A percentile compares a stretch with the other conserved stretches of the same genome.
These are phyloP conservation scores for Brachionus asplanchnoidis DNA, from an alignment of 1,140 invertebrate species.

Conservation along the genomic window DNA sequence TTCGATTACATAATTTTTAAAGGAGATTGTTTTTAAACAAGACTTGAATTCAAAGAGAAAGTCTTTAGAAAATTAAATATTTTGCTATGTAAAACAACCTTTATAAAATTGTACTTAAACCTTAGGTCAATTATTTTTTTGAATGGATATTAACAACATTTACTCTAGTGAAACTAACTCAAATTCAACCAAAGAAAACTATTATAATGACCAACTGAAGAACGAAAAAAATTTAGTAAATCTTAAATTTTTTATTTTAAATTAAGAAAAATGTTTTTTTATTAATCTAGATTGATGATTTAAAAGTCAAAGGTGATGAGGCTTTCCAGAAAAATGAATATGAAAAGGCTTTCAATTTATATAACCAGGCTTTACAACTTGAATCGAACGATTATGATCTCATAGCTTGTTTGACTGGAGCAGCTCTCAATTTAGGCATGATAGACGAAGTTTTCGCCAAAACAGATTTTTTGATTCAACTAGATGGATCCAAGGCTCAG, in stretches of 20 bases:
- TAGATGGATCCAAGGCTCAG: neutral
- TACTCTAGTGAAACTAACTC: neutral
- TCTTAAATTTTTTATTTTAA: neutral
- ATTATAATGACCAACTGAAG: neutral
- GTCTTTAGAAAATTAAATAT: neutral
- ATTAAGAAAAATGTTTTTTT: neutral
- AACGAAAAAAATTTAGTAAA: neutral
- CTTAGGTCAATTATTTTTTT: neutral
- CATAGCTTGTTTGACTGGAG: neutral
- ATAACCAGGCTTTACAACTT: slow-evolving; percentile 10
- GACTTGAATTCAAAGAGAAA: neutral
- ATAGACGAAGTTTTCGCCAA: slow-evolving; percentile 8
- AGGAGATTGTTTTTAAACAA: neutral
- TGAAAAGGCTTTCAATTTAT: slow-evolving; percentile 5
- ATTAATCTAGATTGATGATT: neutral
- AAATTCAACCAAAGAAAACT: neutral
- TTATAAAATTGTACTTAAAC: neutral
- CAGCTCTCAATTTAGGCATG: neutral
- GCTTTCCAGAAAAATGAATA: neutral
- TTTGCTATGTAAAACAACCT: neutral
- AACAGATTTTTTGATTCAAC: neutral
- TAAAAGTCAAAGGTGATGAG: neutral
- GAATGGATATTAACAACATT: neutral
- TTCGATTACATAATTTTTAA: neutral
- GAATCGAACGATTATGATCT: slow-evolving; percentile 22